Evolutionary conservation across 2,113 vertebrate species (phyloP).

Genomic region (Collichthys lucidus): DNA sequence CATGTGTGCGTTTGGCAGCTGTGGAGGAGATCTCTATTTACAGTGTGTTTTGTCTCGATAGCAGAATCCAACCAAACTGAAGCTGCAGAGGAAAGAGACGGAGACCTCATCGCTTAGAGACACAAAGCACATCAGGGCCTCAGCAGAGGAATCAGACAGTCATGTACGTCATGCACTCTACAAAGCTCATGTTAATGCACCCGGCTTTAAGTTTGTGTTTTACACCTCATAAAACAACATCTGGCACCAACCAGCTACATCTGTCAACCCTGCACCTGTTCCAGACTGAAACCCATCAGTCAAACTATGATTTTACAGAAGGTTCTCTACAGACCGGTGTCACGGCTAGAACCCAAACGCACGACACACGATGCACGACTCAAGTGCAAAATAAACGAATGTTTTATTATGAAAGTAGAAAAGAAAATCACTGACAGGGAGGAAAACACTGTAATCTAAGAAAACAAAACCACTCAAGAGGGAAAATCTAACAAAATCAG

Average conservation of each 20-base stretch:
- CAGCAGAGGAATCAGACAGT: conserved; percentile 83
- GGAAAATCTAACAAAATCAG: too few relatives aligned
- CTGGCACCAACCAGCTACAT: conserved; percentile 18
- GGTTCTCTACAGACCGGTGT: neutral
- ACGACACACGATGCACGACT: too few relatives aligned
- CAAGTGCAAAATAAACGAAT: too few relatives aligned
- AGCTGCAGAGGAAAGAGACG: conserved; percentile 85
- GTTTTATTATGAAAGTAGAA: too few relatives aligned
- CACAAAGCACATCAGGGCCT: conserved; percentile 85
- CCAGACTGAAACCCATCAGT: conserved; percentile 10
- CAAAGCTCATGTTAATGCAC: conserved; percentile 18
- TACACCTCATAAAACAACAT: conserved; percentile 25
- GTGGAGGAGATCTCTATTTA: neutral
- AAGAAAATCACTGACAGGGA: too few relatives aligned
- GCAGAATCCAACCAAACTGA: conserved; percentile 73
- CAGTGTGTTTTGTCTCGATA: conserved; percentile 52
- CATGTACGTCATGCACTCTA: conserved; percentile 36
- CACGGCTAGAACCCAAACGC: too few relatives aligned
- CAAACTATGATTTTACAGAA: neutral
- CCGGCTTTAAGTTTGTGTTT: conserved; percentile 9
- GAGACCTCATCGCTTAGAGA: conserved; percentile 87
- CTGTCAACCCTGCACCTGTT: conserved; percentile 48
- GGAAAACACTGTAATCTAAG: too few relatives aligned
- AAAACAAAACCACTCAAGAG: too few relatives aligned
- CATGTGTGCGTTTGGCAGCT: neutral